A percentile compares a stretch with the other conserved stretches of the same genome.
These are phyloP conservation scores for Coryphaenoides rupestris DNA, from an alignment of 2,113 vertebrate genomes.

Conservation along the genomic window DNA sequence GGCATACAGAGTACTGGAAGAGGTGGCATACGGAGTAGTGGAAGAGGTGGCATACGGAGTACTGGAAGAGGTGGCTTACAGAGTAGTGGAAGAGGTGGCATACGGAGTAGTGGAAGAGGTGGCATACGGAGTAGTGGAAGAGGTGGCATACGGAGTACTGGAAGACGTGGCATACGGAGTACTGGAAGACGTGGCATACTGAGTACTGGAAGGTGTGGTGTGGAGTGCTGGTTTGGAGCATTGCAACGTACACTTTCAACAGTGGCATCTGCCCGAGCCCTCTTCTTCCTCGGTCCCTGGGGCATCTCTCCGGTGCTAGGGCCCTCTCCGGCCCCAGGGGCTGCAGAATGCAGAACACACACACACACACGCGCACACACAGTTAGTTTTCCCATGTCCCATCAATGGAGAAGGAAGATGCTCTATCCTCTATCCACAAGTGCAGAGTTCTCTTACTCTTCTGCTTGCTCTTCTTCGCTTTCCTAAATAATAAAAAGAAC, in stretches of 20 bases:
- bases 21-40: not conserved
- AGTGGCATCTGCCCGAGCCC: slow-evolving; percentile 92
- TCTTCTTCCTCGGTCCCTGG: slow-evolving; percentile 95
- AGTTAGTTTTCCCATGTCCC: not conserved
- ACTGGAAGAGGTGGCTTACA: too few species aligned
- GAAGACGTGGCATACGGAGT: too few species aligned
- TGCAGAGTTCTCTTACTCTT: slow-evolving; percentile 81
- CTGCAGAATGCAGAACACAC: slow-evolving; percentile 64
- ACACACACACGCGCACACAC: not conserved
- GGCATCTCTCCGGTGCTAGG: slow-evolving; percentile 90
- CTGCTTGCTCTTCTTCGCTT: slow-evolving; percentile 98
- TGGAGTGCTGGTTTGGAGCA: not conserved
- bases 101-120: too few species aligned
- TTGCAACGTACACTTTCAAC: slow-evolving; percentile 87
- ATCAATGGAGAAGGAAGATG: not conserved
- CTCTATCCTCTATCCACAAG: too few species aligned
- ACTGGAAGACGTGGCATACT: too few species aligned
- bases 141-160: too few species aligned
- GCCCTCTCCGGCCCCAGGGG: slow-evolving; percentile 89
- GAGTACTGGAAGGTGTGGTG: not conserved
- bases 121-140: not conserved
- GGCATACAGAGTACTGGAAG: too few species aligned
- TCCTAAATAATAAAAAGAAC: slow-evolving; percentile 70
- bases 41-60: too few species aligned
- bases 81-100: too few species aligned